These are phyloP conservation scores for Drosophila nigricruria DNA, from an alignment of 2,888 invertebrate species.

Conservation along the genomic window DNA sequence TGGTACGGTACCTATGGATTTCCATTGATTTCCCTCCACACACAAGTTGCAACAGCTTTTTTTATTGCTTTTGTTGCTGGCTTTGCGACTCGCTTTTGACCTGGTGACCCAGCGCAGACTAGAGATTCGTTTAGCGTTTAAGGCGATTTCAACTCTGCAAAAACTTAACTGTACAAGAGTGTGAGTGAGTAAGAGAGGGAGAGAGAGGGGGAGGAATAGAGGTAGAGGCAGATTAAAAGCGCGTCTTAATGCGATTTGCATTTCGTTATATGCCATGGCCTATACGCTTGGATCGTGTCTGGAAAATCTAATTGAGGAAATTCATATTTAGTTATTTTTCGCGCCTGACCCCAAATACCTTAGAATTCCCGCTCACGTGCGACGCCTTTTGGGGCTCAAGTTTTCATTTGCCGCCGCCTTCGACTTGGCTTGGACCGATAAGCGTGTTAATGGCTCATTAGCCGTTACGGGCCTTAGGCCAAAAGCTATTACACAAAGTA, in stretches of 20 bases:
- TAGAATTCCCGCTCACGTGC: constrained; percentile 3
- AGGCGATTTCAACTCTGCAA: constrained; percentile 49
- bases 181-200: background rate
- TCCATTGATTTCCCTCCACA: constrained; percentile 43
- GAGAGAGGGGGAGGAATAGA: background rate
- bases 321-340: constrained; percentile 52
- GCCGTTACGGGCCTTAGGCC: constrained; percentile 35
- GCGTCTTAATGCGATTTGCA: constrained; percentile 77
- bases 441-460: constrained; percentile 80
- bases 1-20: constrained; percentile 8
- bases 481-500: constrained; percentile 61
- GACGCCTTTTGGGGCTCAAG: constrained; percentile 43
- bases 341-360: constrained; percentile 60
- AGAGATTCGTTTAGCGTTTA: constrained; percentile 65
- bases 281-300: constrained; percentile 37
- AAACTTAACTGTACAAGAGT: background rate
- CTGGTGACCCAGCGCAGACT: constrained; percentile 68
- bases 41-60: constrained; percentile 6
- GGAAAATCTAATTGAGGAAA: constrained; percentile 77
- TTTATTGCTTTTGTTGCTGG: constrained; percentile 3
- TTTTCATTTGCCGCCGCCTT: constrained; percentile 34
- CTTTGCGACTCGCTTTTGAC: constrained; percentile 53
- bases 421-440: constrained; percentile 48
- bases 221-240: constrained; percentile 61
- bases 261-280: constrained; percentile 36